These are phyloP conservation scores for Adelges cooleyi DNA, from an alignment of 1,140 invertebrate genomes.

Conservation along the genomic window DNA sequence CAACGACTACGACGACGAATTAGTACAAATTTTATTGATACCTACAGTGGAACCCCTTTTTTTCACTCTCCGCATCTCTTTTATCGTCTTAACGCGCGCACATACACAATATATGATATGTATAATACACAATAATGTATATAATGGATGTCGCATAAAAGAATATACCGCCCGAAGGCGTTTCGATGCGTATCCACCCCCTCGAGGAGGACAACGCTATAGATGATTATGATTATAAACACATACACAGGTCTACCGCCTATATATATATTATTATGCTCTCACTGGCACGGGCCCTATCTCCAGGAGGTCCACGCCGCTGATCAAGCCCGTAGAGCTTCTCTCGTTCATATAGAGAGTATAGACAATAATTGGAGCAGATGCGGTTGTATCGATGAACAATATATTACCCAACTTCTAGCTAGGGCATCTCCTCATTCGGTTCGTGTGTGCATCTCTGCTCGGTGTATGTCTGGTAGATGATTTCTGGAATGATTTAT, in stretches of 20 bases:
- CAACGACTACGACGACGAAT: neutral
- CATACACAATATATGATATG: no score
- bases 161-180: neutral
- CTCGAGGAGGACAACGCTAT: neutral
- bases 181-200: neutral
- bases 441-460: no score
- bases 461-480: no score
- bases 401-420: no score
- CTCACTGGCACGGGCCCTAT: no score
- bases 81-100: neutral
- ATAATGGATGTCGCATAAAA: neutral
- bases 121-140: neutral
- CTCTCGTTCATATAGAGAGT: no score
- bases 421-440: no score
- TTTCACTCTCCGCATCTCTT: neutral
- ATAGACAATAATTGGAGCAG: no score
- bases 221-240: neutral
- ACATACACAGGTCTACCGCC: neutral
- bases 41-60: slow-evolving; percentile 21
- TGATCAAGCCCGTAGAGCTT: no score
- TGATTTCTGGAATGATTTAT: no score
- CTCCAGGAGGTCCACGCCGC: no score
- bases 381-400: no score
- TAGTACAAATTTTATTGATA: slow-evolving; percentile 22
- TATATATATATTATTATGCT: neutral